Percentiles rank a stretch among this genome's conserved stretches.
These are phyloP conservation scores for Anniella stebbinsi DNA, from an alignment of 2,797 vertebrate genomes.

Conservation along the genomic window DNA sequence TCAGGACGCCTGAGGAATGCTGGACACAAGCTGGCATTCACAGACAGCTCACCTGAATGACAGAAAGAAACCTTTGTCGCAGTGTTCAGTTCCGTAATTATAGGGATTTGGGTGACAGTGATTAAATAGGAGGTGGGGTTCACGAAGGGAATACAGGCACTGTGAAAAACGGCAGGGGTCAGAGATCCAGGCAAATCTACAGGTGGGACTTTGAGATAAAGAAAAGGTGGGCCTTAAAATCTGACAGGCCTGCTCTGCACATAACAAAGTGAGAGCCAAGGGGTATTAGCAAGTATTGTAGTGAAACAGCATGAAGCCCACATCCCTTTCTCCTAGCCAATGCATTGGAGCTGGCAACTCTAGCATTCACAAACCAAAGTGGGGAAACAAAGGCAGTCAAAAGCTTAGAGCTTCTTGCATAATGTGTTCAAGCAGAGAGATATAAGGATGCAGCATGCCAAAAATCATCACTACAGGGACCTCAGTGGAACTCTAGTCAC, in stretches of 20 bases:
- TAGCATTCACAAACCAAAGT: constrained; percentile 39
- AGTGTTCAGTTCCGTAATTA: constrained; percentile 68
- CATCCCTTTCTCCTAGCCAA: neutral
- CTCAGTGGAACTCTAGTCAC: neutral
- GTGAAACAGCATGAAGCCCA: constrained; percentile 51
- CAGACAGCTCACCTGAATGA: constrained; percentile 70
- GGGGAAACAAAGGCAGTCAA: neutral
- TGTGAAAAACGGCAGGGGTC: constrained; percentile 79
- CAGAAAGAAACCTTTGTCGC: constrained; percentile 75
- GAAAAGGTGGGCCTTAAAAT: constrained; percentile 30
- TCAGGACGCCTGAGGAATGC: constrained; percentile 16
- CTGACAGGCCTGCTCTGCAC: constrained; percentile 26
- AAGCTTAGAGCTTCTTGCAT: constrained; percentile 38
- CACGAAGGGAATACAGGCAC: constrained; percentile 74
- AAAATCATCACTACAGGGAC: constrained; percentile 30
- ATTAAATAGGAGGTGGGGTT: constrained; percentile 60
- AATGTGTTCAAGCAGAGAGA: constrained; percentile 31
- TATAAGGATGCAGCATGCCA: constrained; percentile 48
- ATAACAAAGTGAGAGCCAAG: constrained; percentile 25
- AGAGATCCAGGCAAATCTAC: constrained; percentile 46
- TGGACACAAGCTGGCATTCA: constrained; percentile 49
- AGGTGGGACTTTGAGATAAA: constrained; percentile 66
- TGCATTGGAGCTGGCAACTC: constrained; percentile 24
- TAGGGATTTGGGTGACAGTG: constrained; percentile 57
- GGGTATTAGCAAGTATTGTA: constrained; percentile 52